Evolutionary conservation across 2,797 vertebrate genomes (phyloP).

Genomic region (Martes flavigula): DNA sequence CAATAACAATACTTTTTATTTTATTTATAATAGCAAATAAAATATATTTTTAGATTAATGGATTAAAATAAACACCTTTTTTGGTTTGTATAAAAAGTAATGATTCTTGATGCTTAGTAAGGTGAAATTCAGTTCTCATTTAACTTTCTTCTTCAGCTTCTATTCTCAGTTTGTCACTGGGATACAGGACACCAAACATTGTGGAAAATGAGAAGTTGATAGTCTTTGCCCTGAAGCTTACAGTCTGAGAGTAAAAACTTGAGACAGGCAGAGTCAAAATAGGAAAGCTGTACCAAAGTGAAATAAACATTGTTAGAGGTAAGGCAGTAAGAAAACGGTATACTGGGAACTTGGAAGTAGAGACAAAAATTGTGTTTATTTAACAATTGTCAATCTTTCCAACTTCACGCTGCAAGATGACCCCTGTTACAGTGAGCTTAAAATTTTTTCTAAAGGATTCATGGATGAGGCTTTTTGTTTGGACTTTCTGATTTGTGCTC

Average conservation of each 20-base stretch:
- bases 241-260: constrained; percentile 16
- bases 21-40: background rate
- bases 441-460: background rate
- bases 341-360: background rate
- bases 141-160: background rate
- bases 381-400: background rate
- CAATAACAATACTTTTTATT: background rate
- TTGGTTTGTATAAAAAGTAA: background rate
- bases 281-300: background rate
- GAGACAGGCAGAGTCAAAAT: constrained; percentile 2
- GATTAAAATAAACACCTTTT: background rate
- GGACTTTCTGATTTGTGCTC: background rate
- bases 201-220: constrained; percentile 48
- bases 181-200: background rate
- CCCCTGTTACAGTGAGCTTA: background rate
- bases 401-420: background rate
- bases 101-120: background rate
- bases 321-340: background rate
- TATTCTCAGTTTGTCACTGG: background rate
- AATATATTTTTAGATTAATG: background rate
- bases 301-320: background rate
- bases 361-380: background rate
- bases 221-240: constrained; percentile 16
- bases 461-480: background rate
- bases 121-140: background rate